Percentiles rank a stretch among this genome's conserved stretches.
Conservation (phyloP, 2,113 vertebrate species). For the Scomber japonicus region DNA sequence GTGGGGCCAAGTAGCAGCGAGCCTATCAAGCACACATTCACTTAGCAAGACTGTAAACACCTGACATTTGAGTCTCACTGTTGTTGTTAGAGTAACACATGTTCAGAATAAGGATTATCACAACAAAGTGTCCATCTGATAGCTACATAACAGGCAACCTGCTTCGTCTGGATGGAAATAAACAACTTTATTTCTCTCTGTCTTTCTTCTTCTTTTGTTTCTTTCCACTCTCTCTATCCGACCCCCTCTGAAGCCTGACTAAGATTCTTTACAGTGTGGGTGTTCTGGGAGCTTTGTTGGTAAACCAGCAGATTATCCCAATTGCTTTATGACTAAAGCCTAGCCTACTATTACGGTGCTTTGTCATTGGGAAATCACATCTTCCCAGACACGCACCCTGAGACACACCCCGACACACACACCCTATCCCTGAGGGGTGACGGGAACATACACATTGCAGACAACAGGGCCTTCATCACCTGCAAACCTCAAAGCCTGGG, state of each 20-base stretch:
- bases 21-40: slow-evolving; percentile 34
- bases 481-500: slow-evolving; percentile 61
- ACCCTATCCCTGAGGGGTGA: slow-evolving; percentile 42
- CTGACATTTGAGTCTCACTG: slow-evolving; percentile 10
- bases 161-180: slow-evolving; percentile 27
- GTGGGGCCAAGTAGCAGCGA: slow-evolving; percentile 61
- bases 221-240: slow-evolving; percentile 18
- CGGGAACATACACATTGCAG: slow-evolving; percentile 29
- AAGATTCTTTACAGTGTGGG: slow-evolving; percentile 66
- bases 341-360: slow-evolving; percentile 73
- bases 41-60: slow-evolving; percentile 44
- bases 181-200: slow-evolving; percentile 24
- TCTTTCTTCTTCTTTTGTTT: slow-evolving; percentile 6
- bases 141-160: slow-evolving; percentile 12
- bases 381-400: slow-evolving; percentile 69
- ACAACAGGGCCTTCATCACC: slow-evolving; percentile 49
- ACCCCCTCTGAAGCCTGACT: slow-evolving; percentile 49
- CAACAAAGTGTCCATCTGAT: slow-evolving; percentile 43
- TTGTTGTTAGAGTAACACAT: neutral
- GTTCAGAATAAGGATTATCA: slow-evolving; percentile 23
- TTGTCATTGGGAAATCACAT: slow-evolving; percentile 74
- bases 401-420: slow-evolving; percentile 60
- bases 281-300: slow-evolving; percentile 76
- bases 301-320: slow-evolving; percentile 77
- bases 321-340: slow-evolving; percentile 77